Evolutionary conservation across 2,797 vertebrate species (phyloP).

Genomic region (Sebastes wilsoni): DNA sequence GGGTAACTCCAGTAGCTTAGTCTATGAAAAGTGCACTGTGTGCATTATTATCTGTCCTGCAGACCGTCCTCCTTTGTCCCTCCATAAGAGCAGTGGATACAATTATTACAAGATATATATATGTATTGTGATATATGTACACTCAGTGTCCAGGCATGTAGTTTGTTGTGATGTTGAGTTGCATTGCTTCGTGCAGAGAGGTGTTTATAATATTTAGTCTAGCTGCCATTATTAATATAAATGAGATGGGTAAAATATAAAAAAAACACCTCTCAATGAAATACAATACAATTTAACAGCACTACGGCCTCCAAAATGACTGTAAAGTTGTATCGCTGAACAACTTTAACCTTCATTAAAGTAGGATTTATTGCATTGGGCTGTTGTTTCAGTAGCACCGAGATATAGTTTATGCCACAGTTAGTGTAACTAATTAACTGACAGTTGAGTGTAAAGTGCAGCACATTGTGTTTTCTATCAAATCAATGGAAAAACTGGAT

Average conservation of each 20-base stretch:
- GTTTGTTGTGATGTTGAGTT: neutral
- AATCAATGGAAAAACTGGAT: neutral
- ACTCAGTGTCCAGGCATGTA: neutral
- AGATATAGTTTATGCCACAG: neutral
- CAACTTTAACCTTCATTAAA: neutral
- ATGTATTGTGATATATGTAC: too few relatives aligned
- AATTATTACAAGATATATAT: neutral
- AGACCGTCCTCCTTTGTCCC: too few relatives aligned
- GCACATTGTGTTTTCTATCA: neutral
- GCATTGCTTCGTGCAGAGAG: neutral
- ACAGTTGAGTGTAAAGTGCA: neutral
- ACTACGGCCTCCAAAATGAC: neutral
- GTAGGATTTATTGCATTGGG: neutral
- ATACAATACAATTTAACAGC: neutral
- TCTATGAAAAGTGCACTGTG: too few relatives aligned
- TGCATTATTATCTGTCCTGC: too few relatives aligned
- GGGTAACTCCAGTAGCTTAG: too few relatives aligned
- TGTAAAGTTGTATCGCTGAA: neutral
- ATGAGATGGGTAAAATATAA: neutral
- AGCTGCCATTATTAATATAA: neutral
- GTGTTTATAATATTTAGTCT: neutral
- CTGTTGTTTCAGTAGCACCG: neutral
- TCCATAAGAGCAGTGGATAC: too few relatives aligned
- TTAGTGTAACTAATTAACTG: neutral
- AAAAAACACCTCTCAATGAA: too few relatives aligned